Percentiles rank a stretch among this genome's conserved stretches.
Conservation (phyloP, 2,113 vertebrate genomes). For the Oenanthe oenanthe region DNA sequence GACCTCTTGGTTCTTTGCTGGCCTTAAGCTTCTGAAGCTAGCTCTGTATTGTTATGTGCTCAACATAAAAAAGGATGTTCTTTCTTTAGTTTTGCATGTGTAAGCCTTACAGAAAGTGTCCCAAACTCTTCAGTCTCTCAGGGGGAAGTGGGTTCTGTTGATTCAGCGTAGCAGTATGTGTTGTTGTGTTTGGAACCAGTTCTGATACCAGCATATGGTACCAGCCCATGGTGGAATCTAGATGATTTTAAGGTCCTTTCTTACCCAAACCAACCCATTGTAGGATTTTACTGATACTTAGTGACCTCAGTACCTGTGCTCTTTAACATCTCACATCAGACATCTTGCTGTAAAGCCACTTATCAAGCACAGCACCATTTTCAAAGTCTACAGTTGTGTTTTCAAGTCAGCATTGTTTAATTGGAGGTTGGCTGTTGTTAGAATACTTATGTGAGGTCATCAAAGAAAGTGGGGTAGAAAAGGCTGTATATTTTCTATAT, state of each 20-base stretch:
- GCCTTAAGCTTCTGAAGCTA: not conserved
- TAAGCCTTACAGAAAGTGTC: not conserved
- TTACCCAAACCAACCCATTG: not conserved
- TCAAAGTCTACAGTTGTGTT: not conserved
- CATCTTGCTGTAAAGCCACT: not conserved
- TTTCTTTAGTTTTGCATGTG: not conserved
- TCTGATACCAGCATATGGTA: not conserved
- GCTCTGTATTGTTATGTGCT: not conserved
- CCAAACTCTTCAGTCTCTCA: not conserved
- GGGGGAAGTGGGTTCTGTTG: not conserved
- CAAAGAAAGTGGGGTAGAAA: not conserved
- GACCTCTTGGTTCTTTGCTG: not conserved
- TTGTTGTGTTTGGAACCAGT: not conserved
- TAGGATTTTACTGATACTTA: not conserved
- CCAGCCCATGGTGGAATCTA: not conserved
- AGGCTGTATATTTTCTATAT: not conserved
- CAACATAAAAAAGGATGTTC: not conserved
- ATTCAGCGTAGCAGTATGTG: not conserved
- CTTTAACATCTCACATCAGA: not conserved
- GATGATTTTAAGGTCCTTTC: not conserved
- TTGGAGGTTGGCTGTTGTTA: not conserved
- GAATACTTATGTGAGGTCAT: fast-evolving
- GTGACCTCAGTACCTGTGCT: not conserved
- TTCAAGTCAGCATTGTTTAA: not conserved
- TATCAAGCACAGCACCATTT: not conserved